A percentile compares a stretch with the other conserved stretches of the same genome.
phyloP scores from a whole-genome alignment of 1,140 invertebrate genomes.

The Metaphire vulgaris region DNA sequence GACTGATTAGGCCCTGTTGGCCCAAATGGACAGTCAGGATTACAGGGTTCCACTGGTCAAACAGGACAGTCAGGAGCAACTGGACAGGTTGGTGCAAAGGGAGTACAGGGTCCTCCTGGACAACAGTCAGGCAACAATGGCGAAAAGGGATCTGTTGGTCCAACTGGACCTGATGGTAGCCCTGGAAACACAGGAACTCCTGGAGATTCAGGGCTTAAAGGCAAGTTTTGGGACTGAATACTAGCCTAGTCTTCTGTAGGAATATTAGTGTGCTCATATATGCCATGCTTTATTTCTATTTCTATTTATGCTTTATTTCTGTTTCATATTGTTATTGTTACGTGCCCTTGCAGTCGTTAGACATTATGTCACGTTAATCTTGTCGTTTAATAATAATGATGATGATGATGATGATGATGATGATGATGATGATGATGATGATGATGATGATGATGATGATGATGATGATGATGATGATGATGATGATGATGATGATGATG shows the following conservation, averaged over 20 bases:
- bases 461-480: background rate
- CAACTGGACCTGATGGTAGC: background rate
- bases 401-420: conserved; percentile 1
- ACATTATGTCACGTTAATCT: no score
- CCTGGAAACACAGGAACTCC: background rate
- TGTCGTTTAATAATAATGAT: background rate
- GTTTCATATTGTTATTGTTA: no score
- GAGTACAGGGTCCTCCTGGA: no score
- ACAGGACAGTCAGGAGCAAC: background rate
- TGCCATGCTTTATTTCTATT: no score
- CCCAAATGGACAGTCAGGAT: background rate
- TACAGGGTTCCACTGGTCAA: background rate
- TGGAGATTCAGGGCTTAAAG: background rate
- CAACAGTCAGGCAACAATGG: no score
- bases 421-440: conserved; percentile 2
- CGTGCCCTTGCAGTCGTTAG: no score
- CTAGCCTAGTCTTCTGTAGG: no score
- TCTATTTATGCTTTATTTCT: no score
- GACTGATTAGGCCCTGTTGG: background rate
- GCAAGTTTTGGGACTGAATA: background rate
- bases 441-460: conserved; percentile 3
- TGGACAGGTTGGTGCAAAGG: background rate
- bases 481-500: no score
- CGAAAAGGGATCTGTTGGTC: background rate
- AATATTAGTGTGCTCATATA: no score